Base-by-base conservation (phyloP, 1,140 invertebrate species). In the Zaprionus africanus region DNA sequence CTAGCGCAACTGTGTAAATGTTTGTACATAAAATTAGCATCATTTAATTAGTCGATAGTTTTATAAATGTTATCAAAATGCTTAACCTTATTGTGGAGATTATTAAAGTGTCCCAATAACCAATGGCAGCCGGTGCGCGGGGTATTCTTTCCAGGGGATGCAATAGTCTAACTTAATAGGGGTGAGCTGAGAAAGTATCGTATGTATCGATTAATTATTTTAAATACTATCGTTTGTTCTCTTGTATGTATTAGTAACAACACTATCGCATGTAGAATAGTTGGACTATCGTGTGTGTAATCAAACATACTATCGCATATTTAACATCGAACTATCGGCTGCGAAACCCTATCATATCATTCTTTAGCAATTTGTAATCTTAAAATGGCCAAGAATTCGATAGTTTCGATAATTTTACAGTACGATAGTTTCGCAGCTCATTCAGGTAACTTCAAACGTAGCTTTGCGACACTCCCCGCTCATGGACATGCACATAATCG, bases 61-160 rank as follows among this genome's bases (percentile, higher is more conserved):
- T 78, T 74, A 78, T 83, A 86, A 74, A 79, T 75, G 82, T 90
- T 77, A 76, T 87, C 65, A 63, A 77, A 84, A 65, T 63, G 59
- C 60, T 64, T 68, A 71, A 76, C 38, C 38, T 71, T 49, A 34
- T 66, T 66, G n/a, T 41, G 17, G 28, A 67, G 54, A 46, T 75
- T 51, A 74, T 76, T 71, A 26, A 76, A 75, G 63, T 64, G 43
- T 43, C 58, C 62, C 58, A 41, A 43, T 63, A 72, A 51, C 31
- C 38, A 78, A 36, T 70, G 78, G 58, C 78, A 81, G 56, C 78
- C 85, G 43, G 81, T 64, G 70, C 85, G 62, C 17, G 49, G 51
- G 46, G 7, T 31, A 31, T 51, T 51, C 31, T 54, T 41, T 46
- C 36, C 62, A 57, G 34, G 67, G 60, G 56, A 70, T 77, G 15